Percentiles rank a stretch among this genome's conserved stretches.
These are phyloP conservation scores for Aurelia aurita complex sp. Pacific DNA, from an alignment of 30 jellyfish, hydroid and myxozoan species.

Conservation along the genomic window DNA sequence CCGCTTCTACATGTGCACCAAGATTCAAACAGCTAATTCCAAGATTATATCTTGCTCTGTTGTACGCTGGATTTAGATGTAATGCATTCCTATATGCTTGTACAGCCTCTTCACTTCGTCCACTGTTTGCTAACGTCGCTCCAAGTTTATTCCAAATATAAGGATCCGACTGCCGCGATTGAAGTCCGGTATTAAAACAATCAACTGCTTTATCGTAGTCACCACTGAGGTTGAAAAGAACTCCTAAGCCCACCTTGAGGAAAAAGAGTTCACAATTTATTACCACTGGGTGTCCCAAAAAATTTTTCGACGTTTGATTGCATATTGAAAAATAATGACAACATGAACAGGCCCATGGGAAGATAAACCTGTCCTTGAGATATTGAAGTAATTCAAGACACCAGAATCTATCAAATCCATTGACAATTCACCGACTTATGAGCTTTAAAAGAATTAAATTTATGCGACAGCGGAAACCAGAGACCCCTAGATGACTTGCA, in stretches of 20 bases:
- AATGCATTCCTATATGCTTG: slow-evolving; percentile 90
- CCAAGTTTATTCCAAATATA: slow-evolving; percentile 92
- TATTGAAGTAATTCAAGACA: no score
- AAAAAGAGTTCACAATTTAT: no score
- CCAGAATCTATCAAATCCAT: no score
- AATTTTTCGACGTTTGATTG: no score
- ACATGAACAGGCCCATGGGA: no score
- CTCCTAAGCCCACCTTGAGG: slow-evolving; percentile 91
- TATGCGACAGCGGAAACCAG: no score
- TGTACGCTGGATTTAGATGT: slow-evolving; percentile 86
- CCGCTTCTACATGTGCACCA: slow-evolving; percentile 84
- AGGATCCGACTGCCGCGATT: slow-evolving; percentile 82
- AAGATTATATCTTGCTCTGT: slow-evolving; percentile 90
- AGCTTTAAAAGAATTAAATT: no score
- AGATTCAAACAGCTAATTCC: slow-evolving; percentile 91
- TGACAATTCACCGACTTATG: no score
- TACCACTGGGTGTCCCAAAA: no score
- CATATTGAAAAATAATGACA: no score
- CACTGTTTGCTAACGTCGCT: slow-evolving; percentile 96
- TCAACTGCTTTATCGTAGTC: slow-evolving; percentile 95
- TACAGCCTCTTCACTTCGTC: slow-evolving; percentile 94
- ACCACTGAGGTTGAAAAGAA: slow-evolving; percentile 80
- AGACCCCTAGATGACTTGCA: no score
- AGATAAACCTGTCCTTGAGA: no score
- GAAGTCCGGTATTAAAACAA: slow-evolving; percentile 88